Conservation (phyloP, 2,113 vertebrate species). For the Percopsis transmontana region DNA sequence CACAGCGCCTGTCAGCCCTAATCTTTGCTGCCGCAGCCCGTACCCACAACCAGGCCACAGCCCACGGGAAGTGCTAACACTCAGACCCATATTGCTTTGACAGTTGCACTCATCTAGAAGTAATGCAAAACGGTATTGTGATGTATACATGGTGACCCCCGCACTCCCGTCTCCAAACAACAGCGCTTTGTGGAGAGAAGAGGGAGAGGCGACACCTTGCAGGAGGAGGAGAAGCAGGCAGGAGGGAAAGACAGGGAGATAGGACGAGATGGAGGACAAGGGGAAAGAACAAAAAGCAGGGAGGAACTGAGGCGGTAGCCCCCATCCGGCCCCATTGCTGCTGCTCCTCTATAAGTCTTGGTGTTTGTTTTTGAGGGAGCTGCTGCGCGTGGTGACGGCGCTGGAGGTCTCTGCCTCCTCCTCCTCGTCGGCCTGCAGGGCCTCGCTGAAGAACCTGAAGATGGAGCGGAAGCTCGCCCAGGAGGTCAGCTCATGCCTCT, state of each 20-base stretch:
- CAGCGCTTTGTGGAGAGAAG: slow-evolving; percentile 69
- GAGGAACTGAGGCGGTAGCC: slow-evolving; percentile 12
- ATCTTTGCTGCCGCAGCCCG: slow-evolving; percentile 84
- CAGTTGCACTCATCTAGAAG: slow-evolving; percentile 96
- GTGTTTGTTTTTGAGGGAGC: slow-evolving; percentile 88
- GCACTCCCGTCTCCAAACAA: slow-evolving; percentile 81
- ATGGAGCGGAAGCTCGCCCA: slow-evolving; percentile 95
- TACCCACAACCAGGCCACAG: slow-evolving; percentile 81
- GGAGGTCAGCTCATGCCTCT: slow-evolving; percentile 94
- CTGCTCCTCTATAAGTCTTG: slow-evolving; percentile 84
- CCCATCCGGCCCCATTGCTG: slow-evolving; percentile 22
- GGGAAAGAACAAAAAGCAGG: slow-evolving; percentile 25
- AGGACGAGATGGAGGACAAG: slow-evolving; percentile 43
- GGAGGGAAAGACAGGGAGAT: not conserved
- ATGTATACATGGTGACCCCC: slow-evolving; percentile 85
- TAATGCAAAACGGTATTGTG: slow-evolving; percentile 94
- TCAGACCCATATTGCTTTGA: slow-evolving; percentile 94
- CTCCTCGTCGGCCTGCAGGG: slow-evolving; percentile 81
- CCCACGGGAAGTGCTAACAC: slow-evolving; percentile 89
- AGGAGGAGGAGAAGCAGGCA: not conserved
- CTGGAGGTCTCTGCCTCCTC: slow-evolving; percentile 76
- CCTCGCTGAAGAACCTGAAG: slow-evolving; percentile 88
- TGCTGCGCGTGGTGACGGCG: slow-evolving; percentile 83
- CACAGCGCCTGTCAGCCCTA: slow-evolving; percentile 86
- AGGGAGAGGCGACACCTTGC: slow-evolving; percentile 5